phyloP scores from a whole-genome alignment of 1,140 invertebrate genomes.

The Brachionus rotundiformis region DNA sequence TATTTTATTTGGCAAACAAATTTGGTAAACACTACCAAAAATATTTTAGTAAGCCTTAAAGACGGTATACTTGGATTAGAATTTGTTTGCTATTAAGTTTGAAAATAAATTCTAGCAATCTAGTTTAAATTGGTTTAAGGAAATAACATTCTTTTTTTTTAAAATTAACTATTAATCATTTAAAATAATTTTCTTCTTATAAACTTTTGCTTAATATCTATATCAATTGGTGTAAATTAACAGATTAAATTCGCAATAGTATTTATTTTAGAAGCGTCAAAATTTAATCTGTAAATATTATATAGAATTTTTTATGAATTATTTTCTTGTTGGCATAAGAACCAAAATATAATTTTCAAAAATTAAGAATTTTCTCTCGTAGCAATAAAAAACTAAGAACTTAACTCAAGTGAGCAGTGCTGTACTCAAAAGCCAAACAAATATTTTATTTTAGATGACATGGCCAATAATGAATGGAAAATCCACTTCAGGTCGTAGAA shows the following conservation, averaged over 20 bases:
- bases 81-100: too few relatives aligned
- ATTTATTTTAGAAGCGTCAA: background rate
- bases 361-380: background rate
- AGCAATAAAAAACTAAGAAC: background rate
- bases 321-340: conserved; percentile 19
- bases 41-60: too few relatives aligned
- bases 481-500: too few relatives aligned
- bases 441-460: background rate
- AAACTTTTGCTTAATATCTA: background rate
- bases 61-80: too few relatives aligned
- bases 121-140: too few relatives aligned
- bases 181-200: too few relatives aligned
- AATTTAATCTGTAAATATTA: background rate
- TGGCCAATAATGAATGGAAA: too few relatives aligned
- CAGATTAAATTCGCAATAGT: background rate
- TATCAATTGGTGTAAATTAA: background rate
- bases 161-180: background rate
- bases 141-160: background rate
- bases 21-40: background rate
- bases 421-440: background rate
- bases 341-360: background rate
- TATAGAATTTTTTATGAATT: conserved; percentile 3
- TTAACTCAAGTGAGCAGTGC: background rate
- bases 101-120: too few relatives aligned
- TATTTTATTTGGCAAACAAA: background rate